phyloP scores from a whole-genome alignment of 2,888 invertebrate species.

The Salpingus planirostris region DNA sequence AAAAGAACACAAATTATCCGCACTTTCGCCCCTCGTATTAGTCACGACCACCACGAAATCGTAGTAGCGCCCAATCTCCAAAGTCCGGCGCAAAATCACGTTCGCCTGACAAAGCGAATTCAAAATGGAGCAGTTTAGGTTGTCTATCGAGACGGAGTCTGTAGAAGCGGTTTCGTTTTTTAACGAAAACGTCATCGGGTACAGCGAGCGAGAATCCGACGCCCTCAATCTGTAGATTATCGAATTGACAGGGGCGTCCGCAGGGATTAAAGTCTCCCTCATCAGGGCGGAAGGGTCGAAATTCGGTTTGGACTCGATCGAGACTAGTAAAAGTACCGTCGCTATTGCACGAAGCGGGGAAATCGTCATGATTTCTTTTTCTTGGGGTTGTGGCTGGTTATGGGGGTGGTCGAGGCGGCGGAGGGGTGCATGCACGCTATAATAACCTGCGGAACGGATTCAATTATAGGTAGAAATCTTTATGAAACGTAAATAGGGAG shows the following conservation, averaged over 20 bases:
- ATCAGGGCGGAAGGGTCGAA: conserved; percentile 80
- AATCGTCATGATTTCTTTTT: no score
- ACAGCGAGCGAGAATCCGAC: conserved; percentile 80
- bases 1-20: conserved; percentile 53
- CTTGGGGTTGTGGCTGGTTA: no score
- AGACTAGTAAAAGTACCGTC: no score
- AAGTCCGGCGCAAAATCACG: conserved; percentile 64
- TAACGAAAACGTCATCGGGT: conserved; percentile 70
- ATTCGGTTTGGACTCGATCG: no score
- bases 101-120: conserved; percentile 87
- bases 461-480: no score
- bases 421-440: no score
- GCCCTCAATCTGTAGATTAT: conserved; percentile 77
- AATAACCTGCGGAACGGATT: conserved; percentile 19
- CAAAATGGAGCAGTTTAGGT: conserved; percentile 75
- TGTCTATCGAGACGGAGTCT: conserved; percentile 64
- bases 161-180: conserved; percentile 60
- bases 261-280: conserved; percentile 72
- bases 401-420: no score
- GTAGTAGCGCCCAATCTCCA: conserved; percentile 75
- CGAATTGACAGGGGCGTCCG: conserved; percentile 73
- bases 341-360: no score
- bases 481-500: no score
- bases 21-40: conserved; percentile 61
- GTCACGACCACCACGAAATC: conserved; percentile 60